phyloP scores from a whole-genome alignment of 1,140 invertebrate genomes.

The Drosophila sproati region DNA sequence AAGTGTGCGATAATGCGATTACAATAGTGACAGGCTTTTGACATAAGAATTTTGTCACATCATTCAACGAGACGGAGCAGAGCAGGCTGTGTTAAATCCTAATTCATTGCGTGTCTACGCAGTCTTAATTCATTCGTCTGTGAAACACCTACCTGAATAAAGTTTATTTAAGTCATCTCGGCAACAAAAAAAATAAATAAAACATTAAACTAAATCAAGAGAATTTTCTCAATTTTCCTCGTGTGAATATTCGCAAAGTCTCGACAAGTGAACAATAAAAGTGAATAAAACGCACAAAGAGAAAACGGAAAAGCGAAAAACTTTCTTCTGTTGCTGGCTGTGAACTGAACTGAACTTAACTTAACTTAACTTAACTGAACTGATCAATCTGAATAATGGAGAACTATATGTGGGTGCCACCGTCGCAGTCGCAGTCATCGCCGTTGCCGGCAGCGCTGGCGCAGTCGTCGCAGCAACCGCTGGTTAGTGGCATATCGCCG shows the following conservation, averaged over 20 bases:
- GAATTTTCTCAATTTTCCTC: conserved; percentile 1
- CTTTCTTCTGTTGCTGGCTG: neutral
- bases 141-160: conserved; percentile 49
- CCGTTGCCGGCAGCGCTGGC: conserved; percentile 17
- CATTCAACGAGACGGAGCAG: neutral
- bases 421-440: conserved; percentile 5
- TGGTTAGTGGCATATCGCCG: neutral
- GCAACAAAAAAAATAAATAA: conserved; percentile 38
- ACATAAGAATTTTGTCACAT: neutral
- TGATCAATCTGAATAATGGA: conserved; percentile 42
- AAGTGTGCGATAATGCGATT: neutral
- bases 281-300: conserved; percentile 17
- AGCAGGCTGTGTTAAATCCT: conserved; percentile 32
- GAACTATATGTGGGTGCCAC: conserved; percentile 63
- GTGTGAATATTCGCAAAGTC: neutral
- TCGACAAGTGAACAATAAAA: neutral
- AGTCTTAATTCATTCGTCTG: conserved; percentile 50
- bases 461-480: conserved; percentile 7
- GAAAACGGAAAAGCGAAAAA: neutral
- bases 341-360: no score
- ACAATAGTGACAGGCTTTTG: neutral
- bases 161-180: conserved; percentile 30
- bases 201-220: conserved; percentile 7
- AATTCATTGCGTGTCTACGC: neutral
- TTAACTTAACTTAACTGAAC: no score